Percentiles rank a stretch among this genome's conserved stretches.
phyloP scores from a whole-genome alignment of 2,888 invertebrate genomes.

The Ormyrus thymus region DNA sequence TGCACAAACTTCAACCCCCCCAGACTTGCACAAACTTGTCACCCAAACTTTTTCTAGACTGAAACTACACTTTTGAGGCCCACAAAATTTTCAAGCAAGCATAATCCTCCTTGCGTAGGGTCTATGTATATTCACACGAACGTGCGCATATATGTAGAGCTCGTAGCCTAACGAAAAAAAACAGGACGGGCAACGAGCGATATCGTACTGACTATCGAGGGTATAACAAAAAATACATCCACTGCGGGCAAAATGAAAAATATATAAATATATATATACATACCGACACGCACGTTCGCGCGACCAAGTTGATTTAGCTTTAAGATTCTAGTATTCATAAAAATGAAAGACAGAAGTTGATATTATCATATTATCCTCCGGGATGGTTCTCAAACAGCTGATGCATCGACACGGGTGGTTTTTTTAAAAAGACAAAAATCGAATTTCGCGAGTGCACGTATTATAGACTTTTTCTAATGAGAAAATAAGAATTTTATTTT shows the following conservation, averaged over 20 bases:
- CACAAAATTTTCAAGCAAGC: slow-evolving; percentile 36
- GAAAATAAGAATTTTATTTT: slow-evolving; percentile 44
- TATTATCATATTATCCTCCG: slow-evolving; percentile 60
- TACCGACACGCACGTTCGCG: slow-evolving; percentile 58
- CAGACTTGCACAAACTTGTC: slow-evolving; percentile 16
- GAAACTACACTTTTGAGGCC: slow-evolving; percentile 1
- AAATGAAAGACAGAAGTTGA: slow-evolving; percentile 55
- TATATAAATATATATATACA: slow-evolving; percentile 27
- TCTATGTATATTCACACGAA: slow-evolving; percentile 50
- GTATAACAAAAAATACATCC: slow-evolving; percentile 35
- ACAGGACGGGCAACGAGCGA: slow-evolving; percentile 7
- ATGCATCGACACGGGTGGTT: slow-evolving; percentile 25
- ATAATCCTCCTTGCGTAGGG: slow-evolving; percentile 49
- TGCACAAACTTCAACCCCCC: neutral
- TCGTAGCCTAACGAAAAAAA: slow-evolving; percentile 28
- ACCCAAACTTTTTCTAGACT: neutral
- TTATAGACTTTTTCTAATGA: slow-evolving; percentile 32
- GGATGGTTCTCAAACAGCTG: slow-evolving; percentile 61
- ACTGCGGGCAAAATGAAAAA: slow-evolving; percentile 42
- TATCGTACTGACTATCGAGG: slow-evolving; percentile 50
- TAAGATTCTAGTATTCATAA: slow-evolving; percentile 65
- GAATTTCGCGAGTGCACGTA: slow-evolving; percentile 9
- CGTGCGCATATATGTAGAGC: slow-evolving; percentile 52
- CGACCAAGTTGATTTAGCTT: slow-evolving; percentile 62
- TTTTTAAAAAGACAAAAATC: slow-evolving; percentile 17